Conservation (phyloP, 2,888 invertebrate species). For the Lysandra bellargus region DNA sequence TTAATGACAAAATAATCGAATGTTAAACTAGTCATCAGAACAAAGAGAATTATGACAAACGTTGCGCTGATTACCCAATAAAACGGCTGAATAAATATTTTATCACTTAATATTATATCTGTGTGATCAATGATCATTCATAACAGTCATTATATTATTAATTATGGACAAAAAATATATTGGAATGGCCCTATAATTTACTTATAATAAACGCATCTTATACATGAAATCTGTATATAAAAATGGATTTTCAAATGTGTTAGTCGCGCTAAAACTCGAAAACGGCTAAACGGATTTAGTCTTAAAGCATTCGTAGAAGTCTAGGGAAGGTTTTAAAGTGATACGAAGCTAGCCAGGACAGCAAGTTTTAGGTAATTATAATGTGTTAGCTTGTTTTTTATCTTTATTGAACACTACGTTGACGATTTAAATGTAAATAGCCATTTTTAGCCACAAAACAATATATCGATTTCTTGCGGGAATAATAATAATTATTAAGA, state of each 20-base stretch:
- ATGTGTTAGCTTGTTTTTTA: neutral
- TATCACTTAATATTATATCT: neutral
- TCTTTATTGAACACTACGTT: neutral
- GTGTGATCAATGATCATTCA: neutral
- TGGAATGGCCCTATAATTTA: neutral
- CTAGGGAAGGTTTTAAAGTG: too few species aligned
- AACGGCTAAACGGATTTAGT: too few species aligned
- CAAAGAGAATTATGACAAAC: slow-evolving; percentile 20
- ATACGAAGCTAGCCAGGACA: too few species aligned
- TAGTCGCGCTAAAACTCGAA: too few species aligned
- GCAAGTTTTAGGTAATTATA: too few species aligned
- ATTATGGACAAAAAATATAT: neutral
- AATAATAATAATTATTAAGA: too few species aligned
- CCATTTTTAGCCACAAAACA: too few species aligned
- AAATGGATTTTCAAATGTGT: too few species aligned
- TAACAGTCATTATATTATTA: neutral
- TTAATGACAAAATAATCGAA: slow-evolving; percentile 18
- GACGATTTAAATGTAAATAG: neutral
- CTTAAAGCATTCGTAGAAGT: too few species aligned
- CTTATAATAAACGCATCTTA: too few species aligned
- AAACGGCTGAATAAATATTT: slow-evolving; percentile 16
- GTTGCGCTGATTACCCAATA: slow-evolving; percentile 14
- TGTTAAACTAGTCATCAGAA: slow-evolving; percentile 31
- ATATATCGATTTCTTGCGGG: too few species aligned
- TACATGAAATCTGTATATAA: too few species aligned